These are phyloP conservation scores for Nephrotoma guestfalica DNA, from an alignment of 2,888 invertebrate species.

Conservation along the genomic window DNA sequence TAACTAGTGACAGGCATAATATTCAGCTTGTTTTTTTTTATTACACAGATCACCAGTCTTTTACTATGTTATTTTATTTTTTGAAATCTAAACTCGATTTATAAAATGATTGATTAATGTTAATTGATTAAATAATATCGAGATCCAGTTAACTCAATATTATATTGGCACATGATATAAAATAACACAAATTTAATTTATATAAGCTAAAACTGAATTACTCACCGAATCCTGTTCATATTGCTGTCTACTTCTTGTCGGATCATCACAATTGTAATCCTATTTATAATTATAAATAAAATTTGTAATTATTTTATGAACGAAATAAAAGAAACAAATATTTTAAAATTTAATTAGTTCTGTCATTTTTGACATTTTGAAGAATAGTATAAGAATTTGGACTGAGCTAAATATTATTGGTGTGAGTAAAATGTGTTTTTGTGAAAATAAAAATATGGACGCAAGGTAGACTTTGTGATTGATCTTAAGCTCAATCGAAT, in stretches of 20 bases:
- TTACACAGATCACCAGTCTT: no score
- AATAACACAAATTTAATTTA: no score
- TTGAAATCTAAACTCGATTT: no score
- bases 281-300: slow-evolving; percentile 14
- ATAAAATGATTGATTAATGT: no score
- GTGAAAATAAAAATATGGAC: not conserved
- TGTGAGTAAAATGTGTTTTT: not conserved
- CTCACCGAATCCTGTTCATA: slow-evolving; percentile 34
- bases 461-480: not conserved
- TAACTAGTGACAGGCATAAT: no score
- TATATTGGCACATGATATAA: not conserved
- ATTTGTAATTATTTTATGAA: not conserved
- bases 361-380: not conserved
- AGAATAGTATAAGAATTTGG: not conserved
- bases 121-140: no score
- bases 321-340: slow-evolving; percentile 6
- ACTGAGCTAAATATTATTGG: not conserved
- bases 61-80: no score
- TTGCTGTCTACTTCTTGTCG: slow-evolving; percentile 30
- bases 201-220: slow-evolving; percentile 11
- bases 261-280: slow-evolving; percentile 34
- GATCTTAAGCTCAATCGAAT: not conserved
- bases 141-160: no score
- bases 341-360: not conserved
- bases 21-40: no score